Conservation (phyloP, 1,140 invertebrate genomes). For the Drosophila setifemur region DNA sequence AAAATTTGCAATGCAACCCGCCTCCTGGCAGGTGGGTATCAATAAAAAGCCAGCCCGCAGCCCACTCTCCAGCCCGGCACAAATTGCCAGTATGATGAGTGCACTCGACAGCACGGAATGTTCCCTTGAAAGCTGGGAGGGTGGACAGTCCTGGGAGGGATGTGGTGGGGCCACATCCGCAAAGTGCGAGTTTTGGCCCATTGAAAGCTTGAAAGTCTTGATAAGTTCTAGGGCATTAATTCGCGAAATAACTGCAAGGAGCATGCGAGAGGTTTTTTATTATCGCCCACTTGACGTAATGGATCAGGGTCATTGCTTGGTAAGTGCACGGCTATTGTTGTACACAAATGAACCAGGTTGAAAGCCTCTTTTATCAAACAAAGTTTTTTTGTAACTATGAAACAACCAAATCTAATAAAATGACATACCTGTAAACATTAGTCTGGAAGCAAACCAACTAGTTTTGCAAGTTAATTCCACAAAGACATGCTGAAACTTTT, state of each 20-base stretch:
- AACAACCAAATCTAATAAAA: too few relatives aligned
- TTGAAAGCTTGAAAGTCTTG: constrained; percentile 21
- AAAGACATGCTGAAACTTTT: too few relatives aligned
- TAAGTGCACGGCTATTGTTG: too few relatives aligned
- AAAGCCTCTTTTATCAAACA: too few relatives aligned
- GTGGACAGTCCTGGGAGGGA: background rate
- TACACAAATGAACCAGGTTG: too few relatives aligned
- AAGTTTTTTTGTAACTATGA: too few relatives aligned
- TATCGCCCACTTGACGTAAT: constrained; percentile 48
- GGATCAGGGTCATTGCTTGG: constrained; percentile 2
- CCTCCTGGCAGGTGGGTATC: constrained; percentile 51
- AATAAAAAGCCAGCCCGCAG: constrained; percentile 56
- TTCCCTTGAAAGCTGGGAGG: constrained; percentile 35
- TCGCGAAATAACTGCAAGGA: constrained; percentile 1
- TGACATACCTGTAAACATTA: too few relatives aligned
- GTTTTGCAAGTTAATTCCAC: too few relatives aligned
- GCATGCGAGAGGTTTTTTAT: constrained; percentile 44
- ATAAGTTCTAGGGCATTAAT: constrained; percentile 53
- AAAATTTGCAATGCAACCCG: constrained; percentile 75
- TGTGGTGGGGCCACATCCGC: background rate
- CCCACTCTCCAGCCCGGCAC: constrained; percentile 7
- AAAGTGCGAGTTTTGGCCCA: constrained; percentile 21
- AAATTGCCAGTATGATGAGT: constrained; percentile 70
- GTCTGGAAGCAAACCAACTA: too few relatives aligned
- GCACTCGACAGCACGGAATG: constrained; percentile 71